Base-by-base conservation (phyloP, 30 jellyfish, hydroid and myxozoan species). In the Cassiopea andromeda region DNA sequence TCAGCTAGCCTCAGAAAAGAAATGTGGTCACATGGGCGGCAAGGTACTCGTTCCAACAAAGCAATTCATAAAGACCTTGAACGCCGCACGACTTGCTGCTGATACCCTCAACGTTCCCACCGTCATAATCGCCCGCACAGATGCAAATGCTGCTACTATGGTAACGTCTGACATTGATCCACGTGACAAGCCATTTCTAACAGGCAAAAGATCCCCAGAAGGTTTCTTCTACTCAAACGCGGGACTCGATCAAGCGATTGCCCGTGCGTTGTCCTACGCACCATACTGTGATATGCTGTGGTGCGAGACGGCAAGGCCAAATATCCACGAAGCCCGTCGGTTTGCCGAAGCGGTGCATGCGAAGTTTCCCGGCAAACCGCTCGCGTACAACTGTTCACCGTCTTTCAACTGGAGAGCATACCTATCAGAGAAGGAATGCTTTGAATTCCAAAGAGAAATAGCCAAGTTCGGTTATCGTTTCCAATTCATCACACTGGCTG, bases 1-100 rank as follows among this genome's bases (percentile, higher is more conserved):
- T 78, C 99, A 95, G 82, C 96, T 95, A 19, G 98, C 99, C 1
- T 95, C 99, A 0, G 99, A 86, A 67, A 95, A 95, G 93, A 95
- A 95, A 83, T 95, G 99, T 67, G 99, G 99, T 19, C 99, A 95
- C 46, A 76, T 95, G 98, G 99, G 99, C 1, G 99, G 99, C 48
- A 95, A 95, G 75, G 99, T 95, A 17, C 91, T 95, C 78, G 96
- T 95, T 2, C 99, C 99, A n/a, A 95, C 99, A n/a, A 17, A 89
- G n/a, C 98, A 91, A 64, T 95, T 87, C 85, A 95, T 95, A 87
- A 97, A 96, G 46, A 80, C 99, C 13, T 80, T 95, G 73, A 95
- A 95, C 83, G 99, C 99, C 8, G 99, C 99, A 43, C 87, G 99
- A 27, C 93, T 95, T 18, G 99, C 99, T 13, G 80, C 99, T 5